Base-by-base conservation (phyloP, 2,888 invertebrate genomes). In the Amphipyra berbera region DNA sequence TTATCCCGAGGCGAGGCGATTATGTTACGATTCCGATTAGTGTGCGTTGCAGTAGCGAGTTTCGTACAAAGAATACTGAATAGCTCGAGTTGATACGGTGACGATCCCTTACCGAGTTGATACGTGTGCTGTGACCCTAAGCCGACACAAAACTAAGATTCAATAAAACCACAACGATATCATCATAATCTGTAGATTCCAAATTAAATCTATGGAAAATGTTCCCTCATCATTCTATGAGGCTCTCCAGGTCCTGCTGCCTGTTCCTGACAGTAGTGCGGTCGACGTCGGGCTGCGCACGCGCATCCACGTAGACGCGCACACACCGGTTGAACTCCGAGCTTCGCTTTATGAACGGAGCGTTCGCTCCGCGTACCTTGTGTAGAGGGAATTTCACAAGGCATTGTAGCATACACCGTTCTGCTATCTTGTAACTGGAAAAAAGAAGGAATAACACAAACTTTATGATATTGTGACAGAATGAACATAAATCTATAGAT, bases 391-490 rank as follows among this genome's bases (percentile, higher is more conserved):
- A 93, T 74, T 88, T 90, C 0, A 84, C 83, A 21, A 92, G 66
- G 73, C 93, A 94, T 30, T 88, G 86, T 40, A 94, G 78, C 87
- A 90, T 90, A 71, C 92, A 91, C 12, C 91, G 88, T 67, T 94
- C 94, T 0, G 94, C 94, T 56, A 94, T 87, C 76, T 94, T 94
- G 82, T 89, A 92, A 56, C 94, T 94, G 81, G 3, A 78, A 75
- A 45, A 6, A n/a, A 30, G 30, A 30, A 6, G 30, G 46, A 40
- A 12, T 44, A n/a, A 13, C n/a, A 6, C n/a, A 42, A 40, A 21
- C 3, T 2, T 6, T 30, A 21, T 21, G 30, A 30, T 30, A 30
- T 7, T 30, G 30, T 30, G 30, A 30, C 6, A 7, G 3, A 21
- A 21, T 21, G 1, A 21, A 3, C 21, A 21, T 3, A 21, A 21